Evolutionary conservation across 2,113 vertebrate species (phyloP), one percentile per base, ranked within the genome.

Genomic region (Eclectus roratus): DNA sequence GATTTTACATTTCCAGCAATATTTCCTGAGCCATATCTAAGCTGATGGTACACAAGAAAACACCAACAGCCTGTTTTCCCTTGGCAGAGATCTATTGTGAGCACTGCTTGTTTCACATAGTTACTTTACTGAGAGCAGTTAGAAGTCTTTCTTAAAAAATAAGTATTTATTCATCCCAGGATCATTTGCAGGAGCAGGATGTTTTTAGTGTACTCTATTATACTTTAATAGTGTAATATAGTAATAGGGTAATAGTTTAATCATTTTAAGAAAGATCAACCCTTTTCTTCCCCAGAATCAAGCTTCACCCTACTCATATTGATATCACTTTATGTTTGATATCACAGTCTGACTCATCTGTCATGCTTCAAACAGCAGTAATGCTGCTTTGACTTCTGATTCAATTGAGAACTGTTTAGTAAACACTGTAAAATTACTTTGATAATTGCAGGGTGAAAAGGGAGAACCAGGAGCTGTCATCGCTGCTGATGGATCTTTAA

Each of bases 391-490:
- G 47, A 56, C 65, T 83, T 53, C 55, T 89, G 73, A 55, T 82
- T 95, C 71, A 24, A 81, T 35, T 76, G 56, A 78, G 52, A 87
- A 19, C n/a, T 79, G 27, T 65, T 73, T 76, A 88, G 61, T 69
- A 81, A 94, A 69, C 68, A 58, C 43, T 68, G 2, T 37, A 47
- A 72, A 93, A 88, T 66, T 17, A 35, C 80, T 97, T 72, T 88
- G 63, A 91, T 77, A 47, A 87, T 97, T 98, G 17, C 92, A 99
- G 99, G 99, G 99, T 33, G 98, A 99, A 97, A 99, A 98, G 92
- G 99, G 99, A 24, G 99, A 99, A 79, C 98, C 99, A 2, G 99
- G 98, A 13, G 49, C 96, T 39, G 37, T 98, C 64, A 47, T 98
- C 25, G 86, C 97, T 4, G 98, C 98, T 41, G 97, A 99, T 71